phyloP scores from a whole-genome alignment of 64 coral and sea anemone species.

The Porites australiensis region DNA sequence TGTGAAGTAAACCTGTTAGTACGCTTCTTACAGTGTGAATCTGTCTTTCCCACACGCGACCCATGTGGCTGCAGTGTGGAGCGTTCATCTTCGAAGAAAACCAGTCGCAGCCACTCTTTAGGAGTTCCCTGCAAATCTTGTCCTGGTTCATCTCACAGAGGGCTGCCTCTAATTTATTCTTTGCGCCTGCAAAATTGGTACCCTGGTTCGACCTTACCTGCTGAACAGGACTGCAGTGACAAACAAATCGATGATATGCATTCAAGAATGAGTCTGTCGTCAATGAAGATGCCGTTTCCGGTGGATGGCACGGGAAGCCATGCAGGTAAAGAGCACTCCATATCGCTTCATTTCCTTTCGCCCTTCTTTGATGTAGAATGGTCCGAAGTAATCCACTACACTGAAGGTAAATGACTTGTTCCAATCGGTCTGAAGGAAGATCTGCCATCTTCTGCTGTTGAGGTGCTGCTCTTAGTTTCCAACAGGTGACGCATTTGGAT shows the following conservation, averaged over 20 bases:
- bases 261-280: no score
- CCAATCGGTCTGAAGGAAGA: neutral
- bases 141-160: neutral
- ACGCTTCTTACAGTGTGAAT: neutral
- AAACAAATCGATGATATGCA: no score
- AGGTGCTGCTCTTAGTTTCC: neutral
- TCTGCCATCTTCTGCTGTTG: slow-evolving; percentile 24
- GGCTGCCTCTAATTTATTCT: slow-evolving; percentile 17
- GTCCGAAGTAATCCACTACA: neutral
- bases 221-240: neutral
- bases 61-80: neutral
- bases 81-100: neutral
- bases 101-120: slow-evolving; percentile 22
- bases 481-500: neutral
- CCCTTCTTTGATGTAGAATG: no score
- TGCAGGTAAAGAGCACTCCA: no score
- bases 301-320: no score
- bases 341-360: no score
- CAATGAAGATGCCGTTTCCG: no score
- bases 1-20: neutral
- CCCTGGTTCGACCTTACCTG: slow-evolving; percentile 44
- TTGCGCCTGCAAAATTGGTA: neutral
- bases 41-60: neutral
- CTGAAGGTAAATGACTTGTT: slow-evolving; percentile 18
- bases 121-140: neutral